These are phyloP conservation scores for Drosophila suboccidentalis DNA, from an alignment of 2,888 invertebrate genomes.

Conservation along the genomic window DNA sequence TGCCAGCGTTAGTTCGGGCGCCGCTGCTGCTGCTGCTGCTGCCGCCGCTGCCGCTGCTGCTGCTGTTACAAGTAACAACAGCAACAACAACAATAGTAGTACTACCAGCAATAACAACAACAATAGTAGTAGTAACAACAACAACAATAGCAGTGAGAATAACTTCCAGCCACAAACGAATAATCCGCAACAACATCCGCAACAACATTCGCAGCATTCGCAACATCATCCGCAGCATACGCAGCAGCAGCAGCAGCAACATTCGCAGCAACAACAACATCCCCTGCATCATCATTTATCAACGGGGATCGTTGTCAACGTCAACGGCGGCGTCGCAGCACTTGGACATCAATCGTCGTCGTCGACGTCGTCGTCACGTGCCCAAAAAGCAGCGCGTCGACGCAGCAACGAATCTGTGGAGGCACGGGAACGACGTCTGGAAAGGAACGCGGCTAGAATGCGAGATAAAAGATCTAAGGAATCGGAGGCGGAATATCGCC, in stretches of 20 bases:
- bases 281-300: slow-evolving; percentile 82
- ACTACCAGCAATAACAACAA: slow-evolving; percentile 23
- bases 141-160: slow-evolving; percentile 20
- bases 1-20: slow-evolving; percentile 53
- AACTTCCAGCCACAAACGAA: slow-evolving; percentile 37
- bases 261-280: slow-evolving; percentile 61
- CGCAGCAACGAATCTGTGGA: slow-evolving; percentile 86
- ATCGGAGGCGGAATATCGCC: slow-evolving; percentile 83
- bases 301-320: slow-evolving; percentile 63
- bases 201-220: slow-evolving; percentile 27
- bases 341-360: slow-evolving; percentile 67
- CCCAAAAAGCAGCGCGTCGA: slow-evolving; percentile 82
- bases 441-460: slow-evolving; percentile 85
- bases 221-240: slow-evolving; percentile 18
- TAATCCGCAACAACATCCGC: slow-evolving; percentile 12
- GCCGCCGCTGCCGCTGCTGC: slow-evolving; percentile 61
- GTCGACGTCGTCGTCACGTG: slow-evolving; percentile 69
- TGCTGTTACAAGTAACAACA: slow-evolving; percentile 29
- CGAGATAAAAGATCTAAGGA: slow-evolving; percentile 85
- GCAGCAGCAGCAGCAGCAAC: slow-evolving; percentile 38
- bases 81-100: slow-evolving; percentile 30
- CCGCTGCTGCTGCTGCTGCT: slow-evolving; percentile 74
- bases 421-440: slow-evolving; percentile 84
- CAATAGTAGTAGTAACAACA: slow-evolving; percentile 32
- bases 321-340: slow-evolving; percentile 41